Conservation (phyloP, 2,888 invertebrate species). For the Tinea pellionella region DNA sequence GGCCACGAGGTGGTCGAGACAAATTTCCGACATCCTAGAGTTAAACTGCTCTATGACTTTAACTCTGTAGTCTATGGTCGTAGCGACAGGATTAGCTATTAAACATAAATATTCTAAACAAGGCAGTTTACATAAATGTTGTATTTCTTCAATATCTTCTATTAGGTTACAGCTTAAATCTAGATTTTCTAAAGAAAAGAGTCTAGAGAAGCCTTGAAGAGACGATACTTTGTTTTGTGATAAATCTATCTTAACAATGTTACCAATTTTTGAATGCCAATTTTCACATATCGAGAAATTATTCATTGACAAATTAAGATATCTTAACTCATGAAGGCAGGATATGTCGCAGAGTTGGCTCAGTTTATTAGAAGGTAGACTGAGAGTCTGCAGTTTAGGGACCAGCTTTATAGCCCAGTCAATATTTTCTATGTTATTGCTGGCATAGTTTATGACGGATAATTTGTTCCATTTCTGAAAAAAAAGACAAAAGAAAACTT, state of each 20-base stretch:
- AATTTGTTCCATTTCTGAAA: constrained; percentile 77
- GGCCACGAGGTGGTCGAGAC: constrained; percentile 88
- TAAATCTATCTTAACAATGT: constrained; percentile 85
- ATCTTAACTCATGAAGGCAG: constrained; percentile 79
- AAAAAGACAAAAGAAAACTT: no score
- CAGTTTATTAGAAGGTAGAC: constrained; percentile 83
- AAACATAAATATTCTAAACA: constrained; percentile 88
- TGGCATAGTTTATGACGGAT: constrained; percentile 78
- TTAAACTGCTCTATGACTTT: constrained; percentile 91
- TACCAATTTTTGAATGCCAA: constrained; percentile 88
- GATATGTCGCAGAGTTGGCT: constrained; percentile 81
- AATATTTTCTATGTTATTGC: constrained; percentile 80
- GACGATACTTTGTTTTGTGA: constrained; percentile 85
- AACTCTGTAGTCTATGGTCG: constrained; percentile 88
- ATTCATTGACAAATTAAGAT: constrained; percentile 85
- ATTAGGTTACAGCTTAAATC: constrained; percentile 90
- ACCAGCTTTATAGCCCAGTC: constrained; percentile 84
- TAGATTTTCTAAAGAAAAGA: constrained; percentile 87
- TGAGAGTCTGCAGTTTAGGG: constrained; percentile 77
- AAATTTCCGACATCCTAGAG: constrained; percentile 83
- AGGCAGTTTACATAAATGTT: constrained; percentile 82
- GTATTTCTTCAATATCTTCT: constrained; percentile 82
- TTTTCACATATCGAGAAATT: constrained; percentile 77
- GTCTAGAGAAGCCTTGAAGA: constrained; percentile 79
- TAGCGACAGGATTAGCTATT: constrained; percentile 90